Base-by-base conservation (phyloP, 1,140 invertebrate genomes). In the Monochamus saltuarius region DNA sequence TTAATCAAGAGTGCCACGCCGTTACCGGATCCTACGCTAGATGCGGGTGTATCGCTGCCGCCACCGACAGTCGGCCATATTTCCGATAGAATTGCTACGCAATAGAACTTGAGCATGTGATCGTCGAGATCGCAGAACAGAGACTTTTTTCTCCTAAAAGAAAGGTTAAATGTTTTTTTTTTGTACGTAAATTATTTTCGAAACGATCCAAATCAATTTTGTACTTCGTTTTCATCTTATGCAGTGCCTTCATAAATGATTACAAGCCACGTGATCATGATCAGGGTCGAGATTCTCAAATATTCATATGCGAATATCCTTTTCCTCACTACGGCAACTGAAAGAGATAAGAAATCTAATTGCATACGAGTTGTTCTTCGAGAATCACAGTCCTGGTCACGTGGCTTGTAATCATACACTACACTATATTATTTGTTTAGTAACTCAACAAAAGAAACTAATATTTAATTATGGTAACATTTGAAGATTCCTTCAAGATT, bases 1-100 rank as follows among this genome's bases (percentile, higher is more conserved):
- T 61, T 61, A 54, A 61, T 61, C 55, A 61, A 19, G 40, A 29
- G 37, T 59, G 54, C 56, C 58, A 50, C 22, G 37, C 42, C 50
- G 43, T 38, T 42, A 19, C 49, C 14, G 22, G 22, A 29, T 29
- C 22, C 22, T 29, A 2, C 22, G 22, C 22, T 29, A 6, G 22
- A 35, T 50, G 50, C 37, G 42, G 50, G 38, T 50, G 55, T 45
- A 55, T 45, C 40, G 49, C 45, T 36, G n/a, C 39, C 13, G 46
- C 46, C 46, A 34, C 54, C 46, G 36, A 39, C 16, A 54, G n/a
- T 34, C 35, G 40, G 34, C 51, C 42, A 61, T 55, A 56, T 55
- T 55, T 61, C 19, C 45, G 51, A 17, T 55, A 54, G 43, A 40
- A 35, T 38, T 38, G 29, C 3, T 11, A 36, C 6, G 22, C 35